Evolutionary conservation across 2,888 invertebrate genomes (phyloP).

Genomic region (Buathra laborator): DNA sequence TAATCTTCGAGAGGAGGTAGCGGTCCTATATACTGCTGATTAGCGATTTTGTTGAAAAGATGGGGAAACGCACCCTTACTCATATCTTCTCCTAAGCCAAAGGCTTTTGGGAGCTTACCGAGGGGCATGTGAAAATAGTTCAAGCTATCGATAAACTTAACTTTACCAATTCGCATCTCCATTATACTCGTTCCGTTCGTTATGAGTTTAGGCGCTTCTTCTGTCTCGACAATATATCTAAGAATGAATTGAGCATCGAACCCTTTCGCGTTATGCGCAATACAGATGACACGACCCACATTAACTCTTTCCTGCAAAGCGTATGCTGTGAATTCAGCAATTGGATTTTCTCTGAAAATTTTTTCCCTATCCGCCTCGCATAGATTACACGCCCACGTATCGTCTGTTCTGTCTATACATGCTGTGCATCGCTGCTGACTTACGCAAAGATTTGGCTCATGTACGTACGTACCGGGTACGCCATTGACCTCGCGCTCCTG

Average conservation of each 20-base stretch:
- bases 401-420: too few species aligned
- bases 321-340: too few species aligned
- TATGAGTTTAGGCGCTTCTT: neutral
- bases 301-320: too few species aligned
- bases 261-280: neutral
- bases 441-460: too few species aligned
- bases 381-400: too few species aligned
- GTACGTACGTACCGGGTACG: neutral
- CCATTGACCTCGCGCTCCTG: neutral
- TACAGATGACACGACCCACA: neutral
- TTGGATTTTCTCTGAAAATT: too few species aligned
- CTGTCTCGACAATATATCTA: neutral
- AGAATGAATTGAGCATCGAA: neutral
- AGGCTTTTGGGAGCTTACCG: slow-evolving; percentile 72
- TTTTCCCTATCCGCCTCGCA: too few species aligned
- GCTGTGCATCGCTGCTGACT: too few species aligned
- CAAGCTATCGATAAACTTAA: slow-evolving; percentile 71
- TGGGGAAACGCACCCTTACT: slow-evolving; percentile 74
- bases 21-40: slow-evolving; percentile 72
- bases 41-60: slow-evolving; percentile 72
- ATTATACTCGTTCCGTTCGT: neutral
- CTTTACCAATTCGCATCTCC: neutral
- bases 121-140: slow-evolving; percentile 76
- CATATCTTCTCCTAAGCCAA: slow-evolving; percentile 67
- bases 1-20: slow-evolving; percentile 69